Conservation (phyloP, 30 jellyfish, hydroid and myxozoan species). For the Aurelia coerulea region DNA sequence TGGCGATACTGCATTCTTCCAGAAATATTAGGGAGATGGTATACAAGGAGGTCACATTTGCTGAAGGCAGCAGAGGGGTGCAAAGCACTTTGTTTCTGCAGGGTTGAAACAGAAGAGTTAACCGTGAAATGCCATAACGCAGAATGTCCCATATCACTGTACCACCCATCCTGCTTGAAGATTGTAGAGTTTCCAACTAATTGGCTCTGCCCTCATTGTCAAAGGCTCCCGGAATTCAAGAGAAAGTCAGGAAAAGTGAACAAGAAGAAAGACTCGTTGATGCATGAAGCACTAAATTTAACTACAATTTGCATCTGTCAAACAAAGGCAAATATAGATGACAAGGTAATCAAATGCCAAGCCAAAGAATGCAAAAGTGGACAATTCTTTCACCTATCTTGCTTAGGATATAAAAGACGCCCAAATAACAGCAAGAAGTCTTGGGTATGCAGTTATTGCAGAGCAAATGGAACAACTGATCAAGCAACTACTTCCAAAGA, state of each 20-base stretch:
- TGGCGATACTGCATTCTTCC: conserved; percentile 58
- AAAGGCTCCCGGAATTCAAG: neutral
- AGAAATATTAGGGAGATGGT: conserved; percentile 63
- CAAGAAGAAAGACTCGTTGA: conserved; percentile 10
- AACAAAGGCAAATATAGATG: conserved; percentile 37
- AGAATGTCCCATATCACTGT: conserved; percentile 52
- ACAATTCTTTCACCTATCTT: conserved; percentile 47
- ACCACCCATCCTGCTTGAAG: conserved; percentile 54
- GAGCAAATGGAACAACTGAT: conserved; percentile 28
- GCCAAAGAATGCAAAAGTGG: conserved; percentile 59
- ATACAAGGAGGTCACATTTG: conserved; percentile 40
- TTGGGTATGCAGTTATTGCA: conserved; percentile 55
- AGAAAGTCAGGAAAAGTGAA: conserved; percentile 13
- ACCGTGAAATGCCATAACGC: conserved; percentile 25
- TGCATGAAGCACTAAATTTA: conserved; percentile 24
- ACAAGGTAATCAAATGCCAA: conserved; percentile 55
- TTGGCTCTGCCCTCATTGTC: conserved; percentile 46
- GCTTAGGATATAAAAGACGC: conserved; percentile 65
- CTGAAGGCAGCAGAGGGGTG: conserved; percentile 40
- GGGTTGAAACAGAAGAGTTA: conserved; percentile 29
- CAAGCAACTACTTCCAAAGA: conserved; percentile 30
- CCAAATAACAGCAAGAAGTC: conserved; percentile 52
- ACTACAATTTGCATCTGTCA: conserved; percentile 59
- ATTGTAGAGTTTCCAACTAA: conserved; percentile 22
- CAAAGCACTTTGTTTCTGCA: conserved; percentile 12